Conservation (phyloP, 2,113 vertebrate genomes). For the Salminus brasiliensis region DNA sequence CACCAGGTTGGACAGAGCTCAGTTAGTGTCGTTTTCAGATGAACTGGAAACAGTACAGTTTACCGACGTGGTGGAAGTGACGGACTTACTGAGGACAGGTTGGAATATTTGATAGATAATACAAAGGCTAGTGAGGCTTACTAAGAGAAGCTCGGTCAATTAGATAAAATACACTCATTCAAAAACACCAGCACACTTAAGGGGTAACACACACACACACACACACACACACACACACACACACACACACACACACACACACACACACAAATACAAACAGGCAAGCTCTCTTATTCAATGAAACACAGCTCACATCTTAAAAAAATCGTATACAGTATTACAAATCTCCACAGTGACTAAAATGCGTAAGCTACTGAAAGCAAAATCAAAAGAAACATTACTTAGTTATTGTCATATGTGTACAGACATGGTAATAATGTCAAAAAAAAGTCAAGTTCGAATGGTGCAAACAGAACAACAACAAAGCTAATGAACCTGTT, state of each 20-base stretch:
- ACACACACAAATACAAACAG: conserved; percentile 45
- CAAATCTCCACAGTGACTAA: conserved; percentile 57
- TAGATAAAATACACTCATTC: conserved; percentile 20
- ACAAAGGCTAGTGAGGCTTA: conserved; percentile 49
- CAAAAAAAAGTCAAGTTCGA: conserved; percentile 50
- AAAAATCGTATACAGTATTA: conserved; percentile 56
- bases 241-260: conserved; percentile 28
- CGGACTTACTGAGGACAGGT: conserved; percentile 52
- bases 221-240: conserved; percentile 23
- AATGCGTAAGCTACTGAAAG: conserved; percentile 50
- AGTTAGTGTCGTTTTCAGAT: conserved; percentile 62
- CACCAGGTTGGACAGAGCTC: conserved; percentile 63
- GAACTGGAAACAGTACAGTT: conserved; percentile 72
- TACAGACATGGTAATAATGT: conserved; percentile 49
- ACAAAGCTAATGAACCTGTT: conserved; percentile 40
- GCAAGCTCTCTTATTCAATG: neutral
- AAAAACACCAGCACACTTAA: conserved; percentile 42
- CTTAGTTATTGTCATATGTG: conserved; percentile 44
- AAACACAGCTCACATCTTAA: conserved; percentile 35
- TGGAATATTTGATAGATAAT: conserved; percentile 37
- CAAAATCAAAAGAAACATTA: conserved; percentile 30
- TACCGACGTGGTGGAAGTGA: conserved; percentile 53
- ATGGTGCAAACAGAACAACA: conserved; percentile 49
- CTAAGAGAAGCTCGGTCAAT: conserved; percentile 39
- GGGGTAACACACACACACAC: conserved; percentile 41